Conservation (phyloP, 2,113 vertebrate species). For the Sorex fumeus region DNA sequence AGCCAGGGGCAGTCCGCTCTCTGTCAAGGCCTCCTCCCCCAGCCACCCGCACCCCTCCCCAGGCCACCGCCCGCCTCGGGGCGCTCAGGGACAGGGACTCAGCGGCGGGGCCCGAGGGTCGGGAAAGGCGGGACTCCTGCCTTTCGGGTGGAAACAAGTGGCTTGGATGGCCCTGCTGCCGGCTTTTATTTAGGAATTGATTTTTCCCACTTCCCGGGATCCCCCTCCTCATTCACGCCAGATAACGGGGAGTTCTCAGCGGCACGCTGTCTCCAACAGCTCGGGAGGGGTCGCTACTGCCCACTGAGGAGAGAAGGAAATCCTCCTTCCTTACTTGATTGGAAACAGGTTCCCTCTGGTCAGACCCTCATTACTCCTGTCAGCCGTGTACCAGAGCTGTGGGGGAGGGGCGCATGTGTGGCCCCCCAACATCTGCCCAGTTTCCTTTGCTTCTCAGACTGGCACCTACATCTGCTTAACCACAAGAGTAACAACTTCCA, state of each 20-base stretch:
- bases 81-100: slow-evolving; percentile 82
- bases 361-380: background rate
- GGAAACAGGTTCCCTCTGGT: background rate
- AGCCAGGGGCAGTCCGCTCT: slow-evolving; percentile 76
- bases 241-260: background rate
- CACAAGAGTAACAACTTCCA: background rate
- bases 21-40: slow-evolving; percentile 29
- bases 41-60: background rate
- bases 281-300: background rate
- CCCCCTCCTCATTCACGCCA: slow-evolving; percentile 61
- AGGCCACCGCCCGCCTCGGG: slow-evolving; percentile 58
- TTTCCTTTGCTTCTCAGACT: background rate
- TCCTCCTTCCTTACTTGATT: background rate
- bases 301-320: background rate
- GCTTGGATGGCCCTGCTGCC: slow-evolving; percentile 74
- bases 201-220: slow-evolving; percentile 66
- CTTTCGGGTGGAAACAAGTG: slow-evolving; percentile 72
- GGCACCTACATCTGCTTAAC: background rate
- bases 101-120: slow-evolving; percentile 67
- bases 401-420: background rate
- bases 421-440: background rate
- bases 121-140: slow-evolving; percentile 47
- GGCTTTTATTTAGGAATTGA: slow-evolving; percentile 75
- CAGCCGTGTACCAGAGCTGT: background rate
- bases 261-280: background rate